phyloP scores from a whole-genome alignment of 2,113 vertebrate species.

The Centropus bengalensis region DNA sequence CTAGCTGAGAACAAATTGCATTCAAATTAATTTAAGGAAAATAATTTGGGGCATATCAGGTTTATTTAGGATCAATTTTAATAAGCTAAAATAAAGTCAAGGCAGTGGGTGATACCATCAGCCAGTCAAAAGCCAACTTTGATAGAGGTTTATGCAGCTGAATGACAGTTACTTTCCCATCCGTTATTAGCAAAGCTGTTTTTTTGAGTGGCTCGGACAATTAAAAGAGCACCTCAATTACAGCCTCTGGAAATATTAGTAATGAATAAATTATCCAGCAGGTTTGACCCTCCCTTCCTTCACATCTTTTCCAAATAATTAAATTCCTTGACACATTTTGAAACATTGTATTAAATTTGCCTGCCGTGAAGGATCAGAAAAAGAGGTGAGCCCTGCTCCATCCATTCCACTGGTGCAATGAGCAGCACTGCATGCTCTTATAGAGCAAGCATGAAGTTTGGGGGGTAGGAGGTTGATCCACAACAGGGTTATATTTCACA shows the following conservation, averaged over 20 bases:
- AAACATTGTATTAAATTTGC: background rate
- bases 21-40: conserved; percentile 69
- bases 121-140: conserved; percentile 45
- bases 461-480: rapidly evolving
- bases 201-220: conserved; percentile 24
- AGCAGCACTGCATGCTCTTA: background rate
- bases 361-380: background rate
- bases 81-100: conserved; percentile 73
- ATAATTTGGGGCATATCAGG: conserved; percentile 72
- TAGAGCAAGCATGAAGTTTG: background rate
- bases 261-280: conserved; percentile 63
- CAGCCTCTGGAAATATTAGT: conserved; percentile 35
- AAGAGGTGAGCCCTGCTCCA: background rate
- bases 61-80: conserved; percentile 79
- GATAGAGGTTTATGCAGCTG: conserved; percentile 43
- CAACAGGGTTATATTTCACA: background rate
- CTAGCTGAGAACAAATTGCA: conserved; percentile 67
- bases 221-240: conserved; percentile 65
- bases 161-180: conserved; percentile 54
- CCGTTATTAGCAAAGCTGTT: conserved; percentile 26
- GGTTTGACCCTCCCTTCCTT: conserved; percentile 15
- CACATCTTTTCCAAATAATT: conserved; percentile 44
- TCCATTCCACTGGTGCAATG: no score
- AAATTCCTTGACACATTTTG: background rate
- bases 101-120: conserved; percentile 53